Conservation (phyloP, 64 coral and sea anemone species). For the Anthopleura sola region DNA sequence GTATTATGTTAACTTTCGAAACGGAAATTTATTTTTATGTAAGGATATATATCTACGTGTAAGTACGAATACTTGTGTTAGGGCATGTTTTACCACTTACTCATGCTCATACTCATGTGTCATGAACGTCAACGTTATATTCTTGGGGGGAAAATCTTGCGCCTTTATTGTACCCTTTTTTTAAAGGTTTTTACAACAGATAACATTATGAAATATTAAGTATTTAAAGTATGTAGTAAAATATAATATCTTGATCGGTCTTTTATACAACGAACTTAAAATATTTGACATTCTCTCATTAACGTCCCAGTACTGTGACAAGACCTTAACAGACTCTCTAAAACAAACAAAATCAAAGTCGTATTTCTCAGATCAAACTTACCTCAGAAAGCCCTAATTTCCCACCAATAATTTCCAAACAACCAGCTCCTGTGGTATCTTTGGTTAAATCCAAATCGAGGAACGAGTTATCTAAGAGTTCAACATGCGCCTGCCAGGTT, state of each 20-base stretch:
- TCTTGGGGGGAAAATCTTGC: not conserved
- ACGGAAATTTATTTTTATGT: not conserved
- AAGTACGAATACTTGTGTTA: not conserved
- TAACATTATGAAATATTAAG: not conserved
- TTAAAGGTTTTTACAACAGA: not conserved
- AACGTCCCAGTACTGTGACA: not conserved
- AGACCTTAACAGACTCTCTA: not conserved
- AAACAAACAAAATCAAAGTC: not conserved
- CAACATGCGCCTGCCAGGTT: slow-evolving; percentile 5
- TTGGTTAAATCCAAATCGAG: slow-evolving; percentile 20
- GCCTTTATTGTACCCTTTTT: not conserved
- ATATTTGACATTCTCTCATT: not conserved
- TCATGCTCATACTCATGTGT: not conserved
- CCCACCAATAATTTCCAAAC: slow-evolving; percentile 17
- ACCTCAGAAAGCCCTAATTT: slow-evolving; percentile 23
- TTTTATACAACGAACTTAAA: not conserved
- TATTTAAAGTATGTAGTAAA: not conserved
- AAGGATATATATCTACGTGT: not conserved
- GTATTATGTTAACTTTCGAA: not conserved
- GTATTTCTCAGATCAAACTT: not conserved
- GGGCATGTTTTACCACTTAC: not conserved
- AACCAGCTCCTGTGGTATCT: slow-evolving; percentile 14
- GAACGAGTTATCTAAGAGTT: slow-evolving; percentile 10
- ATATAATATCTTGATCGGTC: not conserved
- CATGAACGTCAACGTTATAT: not conserved